A percentile compares a stretch with the other conserved stretches of the same genome.
Evolutionary conservation across 2,113 vertebrate genomes (phyloP).

Genomic region (Lichenostomus cassidix): DNA sequence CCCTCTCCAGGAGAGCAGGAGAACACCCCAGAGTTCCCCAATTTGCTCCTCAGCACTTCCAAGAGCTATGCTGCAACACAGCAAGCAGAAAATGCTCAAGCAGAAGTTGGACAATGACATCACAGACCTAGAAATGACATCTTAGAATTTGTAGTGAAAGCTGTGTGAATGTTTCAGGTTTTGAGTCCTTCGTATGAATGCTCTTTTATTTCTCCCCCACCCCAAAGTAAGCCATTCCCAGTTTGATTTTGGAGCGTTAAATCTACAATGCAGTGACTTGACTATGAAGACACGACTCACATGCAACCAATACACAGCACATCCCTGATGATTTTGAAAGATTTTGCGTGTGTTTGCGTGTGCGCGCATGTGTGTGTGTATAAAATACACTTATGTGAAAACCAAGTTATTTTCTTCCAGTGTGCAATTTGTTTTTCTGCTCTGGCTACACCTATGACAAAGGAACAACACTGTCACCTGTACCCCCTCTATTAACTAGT

Average conservation of each 20-base stretch:
- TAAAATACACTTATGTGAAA: neutral
- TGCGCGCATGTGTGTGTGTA: too few species aligned
- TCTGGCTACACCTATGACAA: conserved; percentile 54
- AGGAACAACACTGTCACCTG: conserved; percentile 22
- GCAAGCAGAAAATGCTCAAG: neutral
- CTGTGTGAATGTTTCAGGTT: neutral
- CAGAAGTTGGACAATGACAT: neutral
- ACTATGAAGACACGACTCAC: neutral
- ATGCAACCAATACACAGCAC: neutral
- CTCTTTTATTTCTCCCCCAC: neutral
- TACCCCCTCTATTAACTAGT: neutral
- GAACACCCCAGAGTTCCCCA: neutral
- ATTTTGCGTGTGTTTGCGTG: too few species aligned
- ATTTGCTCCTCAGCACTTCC: neutral
- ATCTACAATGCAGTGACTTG: neutral
- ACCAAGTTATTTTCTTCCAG: neutral
- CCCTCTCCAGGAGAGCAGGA: neutral
- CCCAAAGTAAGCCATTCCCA: neutral
- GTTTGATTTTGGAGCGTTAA: neutral
- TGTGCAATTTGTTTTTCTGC: conserved; percentile 8
- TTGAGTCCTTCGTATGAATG: neutral
- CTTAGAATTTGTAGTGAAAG: neutral
- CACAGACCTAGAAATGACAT: neutral
- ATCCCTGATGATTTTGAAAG: neutral
- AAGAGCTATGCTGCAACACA: neutral